Base-by-base conservation (phyloP, 1,140 invertebrate species). In the Drosophila tsacasi region DNA sequence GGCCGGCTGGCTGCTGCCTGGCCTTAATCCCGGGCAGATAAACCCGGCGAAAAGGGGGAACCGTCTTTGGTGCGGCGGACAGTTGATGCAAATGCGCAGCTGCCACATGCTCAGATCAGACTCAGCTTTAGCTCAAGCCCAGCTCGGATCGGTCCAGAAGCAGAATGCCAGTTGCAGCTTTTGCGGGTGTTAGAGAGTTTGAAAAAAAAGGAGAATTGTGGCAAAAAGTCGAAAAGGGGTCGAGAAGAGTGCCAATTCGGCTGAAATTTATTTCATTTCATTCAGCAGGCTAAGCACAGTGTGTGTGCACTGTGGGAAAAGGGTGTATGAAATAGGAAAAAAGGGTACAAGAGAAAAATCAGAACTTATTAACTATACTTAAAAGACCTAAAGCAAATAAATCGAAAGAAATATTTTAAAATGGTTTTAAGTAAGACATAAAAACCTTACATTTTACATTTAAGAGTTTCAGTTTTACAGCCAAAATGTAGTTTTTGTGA, bases 21-120 rank as follows among this genome's bases (percentile, higher is more conserved):
- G 73, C 75, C 75, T 73, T 73, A 73, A 73, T 73, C 69, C 69
- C 63, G 69, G 40, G 58, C 35, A 74, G 72, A 66, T 64, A 50
- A 27, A 21, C 47, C 71, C 54, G 50, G 46, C 39, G 52, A 49
- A 50, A 40, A 12, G 23, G 50, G 58, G 69, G 71, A 39, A 39
- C 50, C 46, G 37, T 23, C 39, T 19, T 19, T 21, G 55, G 27
- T 39, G 47, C 35, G 46, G 35, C 5, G 55, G 35, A 62, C 62
- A 54, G 37, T 68, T 65, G 68, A 89, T 87, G 81, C 81, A 90
- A 89, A 89, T 89, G 85, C 81, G 74, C 83, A 86, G 83, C 84
- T 84, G 84, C 59, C 77, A 76, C 61, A 75, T 69, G 65, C 77
- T 69, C 65, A 54, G 58, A 40, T 21, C 37, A 17, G 40, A 21